phyloP scores from a whole-genome alignment of 1,140 invertebrate genomes.

The Microplitis demolitor region DNA sequence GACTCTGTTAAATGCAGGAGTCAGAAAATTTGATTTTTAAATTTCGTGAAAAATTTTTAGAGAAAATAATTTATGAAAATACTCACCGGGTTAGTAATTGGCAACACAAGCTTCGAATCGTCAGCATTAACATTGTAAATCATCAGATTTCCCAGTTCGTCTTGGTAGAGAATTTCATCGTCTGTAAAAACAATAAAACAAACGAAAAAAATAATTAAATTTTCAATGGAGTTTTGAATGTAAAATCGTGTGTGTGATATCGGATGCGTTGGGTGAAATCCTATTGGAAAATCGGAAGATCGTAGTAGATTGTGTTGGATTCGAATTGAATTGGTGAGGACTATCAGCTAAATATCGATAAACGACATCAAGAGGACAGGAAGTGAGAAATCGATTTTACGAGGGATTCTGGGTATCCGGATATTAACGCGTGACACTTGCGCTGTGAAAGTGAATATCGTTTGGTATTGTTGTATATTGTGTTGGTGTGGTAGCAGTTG shows the following conservation, averaged over 20 bases:
- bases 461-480: constrained; percentile 4
- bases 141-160: constrained; percentile 50
- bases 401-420: constrained; percentile 28
- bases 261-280: too few species aligned
- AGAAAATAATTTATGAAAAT: constrained; percentile 3
- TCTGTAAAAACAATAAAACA: constrained; percentile 43
- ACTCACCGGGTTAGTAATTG: constrained; percentile 46
- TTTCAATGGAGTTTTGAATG: neutral
- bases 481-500: too few species aligned
- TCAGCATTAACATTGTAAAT: constrained; percentile 46
- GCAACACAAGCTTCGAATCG: constrained; percentile 38
- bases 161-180: constrained; percentile 53
- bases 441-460: constrained; percentile 1
- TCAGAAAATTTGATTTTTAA: neutral
- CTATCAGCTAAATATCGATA: constrained; percentile 23
- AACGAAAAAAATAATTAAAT: neutral
- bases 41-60: neutral
- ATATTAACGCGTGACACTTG: constrained; percentile 43
- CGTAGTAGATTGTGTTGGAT: neutral
- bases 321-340: constrained; percentile 14
- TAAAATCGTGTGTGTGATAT: neutral
- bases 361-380: constrained; percentile 2
- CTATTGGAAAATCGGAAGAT: neutral
- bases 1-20: too few species aligned
- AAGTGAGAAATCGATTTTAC: constrained; percentile 30